Conservation (phyloP, 2,113 vertebrate genomes). For the Laticauda laticaudata region DNA sequence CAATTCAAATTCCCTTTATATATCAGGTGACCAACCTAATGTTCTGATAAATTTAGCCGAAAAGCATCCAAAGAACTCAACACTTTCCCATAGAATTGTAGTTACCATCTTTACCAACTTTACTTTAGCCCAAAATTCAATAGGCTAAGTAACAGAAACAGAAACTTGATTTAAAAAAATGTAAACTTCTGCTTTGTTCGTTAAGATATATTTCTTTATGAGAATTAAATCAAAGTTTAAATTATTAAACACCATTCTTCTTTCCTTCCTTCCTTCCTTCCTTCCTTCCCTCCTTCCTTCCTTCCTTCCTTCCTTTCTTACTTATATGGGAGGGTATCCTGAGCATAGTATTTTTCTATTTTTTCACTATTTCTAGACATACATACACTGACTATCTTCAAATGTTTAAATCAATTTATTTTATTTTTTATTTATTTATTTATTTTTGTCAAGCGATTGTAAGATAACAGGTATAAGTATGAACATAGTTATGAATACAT, state of each 20-base stretch:
- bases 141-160: neutral
- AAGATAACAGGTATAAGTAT: too few relatives aligned
- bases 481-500: too few relatives aligned
- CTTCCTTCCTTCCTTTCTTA: neutral
- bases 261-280: too few relatives aligned
- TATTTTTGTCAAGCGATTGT: too few relatives aligned
- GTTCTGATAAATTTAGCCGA: neutral
- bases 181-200: neutral
- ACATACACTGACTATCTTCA: neutral
- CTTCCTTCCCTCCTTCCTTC: too few relatives aligned
- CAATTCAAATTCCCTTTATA: neutral
- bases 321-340: neutral
- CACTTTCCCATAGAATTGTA: neutral
- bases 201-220: neutral
- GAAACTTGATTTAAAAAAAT: neutral
- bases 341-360: neutral
- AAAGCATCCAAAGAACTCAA: neutral
- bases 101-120: neutral
- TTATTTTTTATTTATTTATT: too few relatives aligned
- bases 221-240: neutral
- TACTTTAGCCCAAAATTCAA: neutral
- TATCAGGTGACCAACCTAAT: neutral
- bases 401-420: neutral
- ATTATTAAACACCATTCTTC: neutral
- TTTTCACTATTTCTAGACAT: neutral